Conservation (phyloP, 2,113 vertebrate genomes). For the Elaphurus davidianus region DNA sequence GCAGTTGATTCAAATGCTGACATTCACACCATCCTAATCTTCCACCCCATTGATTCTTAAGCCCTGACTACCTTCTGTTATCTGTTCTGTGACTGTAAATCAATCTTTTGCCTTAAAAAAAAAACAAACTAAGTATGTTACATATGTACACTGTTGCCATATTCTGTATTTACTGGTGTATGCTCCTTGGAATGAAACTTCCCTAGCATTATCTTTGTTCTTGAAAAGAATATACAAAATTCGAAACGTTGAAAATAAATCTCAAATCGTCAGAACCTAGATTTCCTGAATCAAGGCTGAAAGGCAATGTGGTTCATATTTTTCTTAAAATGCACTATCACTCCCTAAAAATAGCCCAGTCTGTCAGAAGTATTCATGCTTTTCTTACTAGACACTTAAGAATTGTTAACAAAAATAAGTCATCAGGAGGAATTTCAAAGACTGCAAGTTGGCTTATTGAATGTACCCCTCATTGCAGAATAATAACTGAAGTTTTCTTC, state of each 20-base stretch:
- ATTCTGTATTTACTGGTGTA: neutral
- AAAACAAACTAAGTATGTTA: neutral
- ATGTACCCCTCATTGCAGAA: neutral
- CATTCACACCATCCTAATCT: neutral
- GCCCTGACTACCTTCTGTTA: neutral
- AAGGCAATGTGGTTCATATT: neutral
- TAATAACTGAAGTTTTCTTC: neutral
- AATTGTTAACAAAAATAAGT: constrained; percentile 14
- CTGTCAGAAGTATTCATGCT: neutral
- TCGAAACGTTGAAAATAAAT: neutral
- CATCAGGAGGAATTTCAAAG: neutral
- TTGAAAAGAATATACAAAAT: neutral
- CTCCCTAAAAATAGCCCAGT: neutral
- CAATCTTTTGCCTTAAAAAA: neutral
- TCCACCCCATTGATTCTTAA: neutral
- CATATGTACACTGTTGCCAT: neutral
- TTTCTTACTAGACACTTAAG: neutral
- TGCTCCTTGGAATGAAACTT: neutral
- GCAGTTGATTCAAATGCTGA: neutral
- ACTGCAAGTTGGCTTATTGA: neutral
- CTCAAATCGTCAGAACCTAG: neutral
- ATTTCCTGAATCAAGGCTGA: neutral
- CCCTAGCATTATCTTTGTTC: neutral
- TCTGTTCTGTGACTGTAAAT: neutral
- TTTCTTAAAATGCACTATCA: neutral